These are phyloP conservation scores for Antrozous pallidus DNA, from an alignment of 2,797 vertebrate genomes.

Conservation along the genomic window DNA sequence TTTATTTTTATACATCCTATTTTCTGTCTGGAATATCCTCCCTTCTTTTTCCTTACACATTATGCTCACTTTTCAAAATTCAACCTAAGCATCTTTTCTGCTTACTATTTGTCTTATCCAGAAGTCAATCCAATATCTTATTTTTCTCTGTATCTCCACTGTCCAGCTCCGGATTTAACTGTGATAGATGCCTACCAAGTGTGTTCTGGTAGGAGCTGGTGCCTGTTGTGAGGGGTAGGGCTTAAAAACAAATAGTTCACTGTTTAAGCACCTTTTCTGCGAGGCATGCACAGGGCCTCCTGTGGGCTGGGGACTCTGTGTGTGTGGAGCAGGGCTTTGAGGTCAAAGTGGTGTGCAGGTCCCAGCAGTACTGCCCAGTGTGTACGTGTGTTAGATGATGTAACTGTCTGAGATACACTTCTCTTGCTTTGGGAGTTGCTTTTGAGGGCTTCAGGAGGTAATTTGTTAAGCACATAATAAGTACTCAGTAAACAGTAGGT, in stretches of 20 bases:
- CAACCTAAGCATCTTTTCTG: background rate
- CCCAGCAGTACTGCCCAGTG: background rate
- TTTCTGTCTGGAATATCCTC: background rate
- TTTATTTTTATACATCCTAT: background rate
- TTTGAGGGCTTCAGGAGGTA: background rate
- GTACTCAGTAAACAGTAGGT: background rate
- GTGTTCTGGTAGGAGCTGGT: background rate
- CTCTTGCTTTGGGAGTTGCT: background rate
- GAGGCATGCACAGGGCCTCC: background rate
- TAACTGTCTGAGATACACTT: background rate
- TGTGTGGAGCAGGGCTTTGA: background rate
- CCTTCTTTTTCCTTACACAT: background rate
- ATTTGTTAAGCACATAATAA: background rate
- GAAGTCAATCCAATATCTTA: background rate
- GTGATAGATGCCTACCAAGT: background rate
- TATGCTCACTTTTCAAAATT: background rate
- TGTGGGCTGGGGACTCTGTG: background rate
- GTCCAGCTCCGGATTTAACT: background rate
- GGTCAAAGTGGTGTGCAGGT: background rate
- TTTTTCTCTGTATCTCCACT: background rate
- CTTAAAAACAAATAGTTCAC: background rate
- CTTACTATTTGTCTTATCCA: background rate
- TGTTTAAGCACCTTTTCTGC: background rate
- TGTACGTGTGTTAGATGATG: background rate
- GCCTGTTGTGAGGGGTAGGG: background rate